Evolutionary conservation across 2,888 invertebrate species (phyloP), one percentile per base, ranked within the genome.

Genomic region (Heliothis peltigera): DNA sequence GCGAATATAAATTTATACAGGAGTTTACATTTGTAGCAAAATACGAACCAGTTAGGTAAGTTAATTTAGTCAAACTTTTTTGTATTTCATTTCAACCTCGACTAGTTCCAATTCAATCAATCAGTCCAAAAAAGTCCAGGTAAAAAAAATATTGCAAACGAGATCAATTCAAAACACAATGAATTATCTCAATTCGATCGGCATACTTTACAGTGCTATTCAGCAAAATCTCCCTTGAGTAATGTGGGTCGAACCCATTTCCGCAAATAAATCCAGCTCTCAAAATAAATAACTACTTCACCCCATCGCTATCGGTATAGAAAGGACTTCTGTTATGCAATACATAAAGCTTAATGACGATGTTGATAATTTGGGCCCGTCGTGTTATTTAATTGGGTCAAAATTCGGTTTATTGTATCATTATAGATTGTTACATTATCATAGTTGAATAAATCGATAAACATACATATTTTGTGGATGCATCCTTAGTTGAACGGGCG

Each of bases 191-290:
- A 85, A 88, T 87, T 88, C 87, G 85, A 88, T 87, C 84, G 84
- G 87, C 87, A 87, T 89, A 90, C 89, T 91, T 91, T 89, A 89
- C 86, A 91, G 87, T 90, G 87, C 89, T 86, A 90, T 90, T 91
- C 92, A 90, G 89, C 88, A 84, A 88, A 91, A 91, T 91, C 90
- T 92, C 90, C 90, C 91, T 88, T 92, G 92, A 92, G 89, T 92
- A 91, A 92, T 92, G 89, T 87, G 91, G 92, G 92, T 92, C 89
- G 86, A 89, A 86, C 91, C 91, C 90, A 88, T 90, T 91, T 90
- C 91, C 91, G 90, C 89, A 91, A 90, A 93, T 92, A 93, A 92
- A 92, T 92, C 91, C 90, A 86, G 84, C 87, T 87, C 87, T 91
- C 89, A 90, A 91, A 90, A 91, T 92, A 92, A 92, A 92, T 92